Conservation (phyloP, 2,888 invertebrate genomes). For the Zele albiditarsus region DNA sequence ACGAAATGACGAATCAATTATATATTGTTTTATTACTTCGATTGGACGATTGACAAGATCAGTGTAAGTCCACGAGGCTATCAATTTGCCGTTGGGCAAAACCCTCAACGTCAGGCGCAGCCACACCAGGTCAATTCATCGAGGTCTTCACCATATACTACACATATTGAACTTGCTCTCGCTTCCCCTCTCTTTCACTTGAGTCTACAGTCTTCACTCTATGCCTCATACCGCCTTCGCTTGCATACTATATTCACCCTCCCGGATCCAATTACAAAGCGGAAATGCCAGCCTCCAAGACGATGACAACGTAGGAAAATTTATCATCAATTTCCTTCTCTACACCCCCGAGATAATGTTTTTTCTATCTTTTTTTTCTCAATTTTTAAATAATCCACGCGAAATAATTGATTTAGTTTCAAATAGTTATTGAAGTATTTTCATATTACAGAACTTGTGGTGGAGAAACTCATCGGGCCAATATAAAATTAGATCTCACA, state of each 20-base stretch:
- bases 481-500: slow-evolving; percentile 31
- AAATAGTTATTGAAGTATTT: neutral
- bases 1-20: slow-evolving; percentile 12
- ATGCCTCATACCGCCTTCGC: too few relatives aligned
- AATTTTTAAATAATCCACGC: neutral
- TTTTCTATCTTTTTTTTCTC: slow-evolving; percentile 5
- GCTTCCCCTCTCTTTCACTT: neutral
- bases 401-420: slow-evolving; percentile 5
- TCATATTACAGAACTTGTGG: neutral
- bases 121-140: slow-evolving; percentile 23
- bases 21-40: slow-evolving; percentile 10
- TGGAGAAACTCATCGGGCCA: neutral
- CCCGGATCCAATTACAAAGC: slow-evolving; percentile 26
- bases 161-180: neutral
- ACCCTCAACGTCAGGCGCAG: slow-evolving; percentile 1
- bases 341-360: neutral
- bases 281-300: neutral
- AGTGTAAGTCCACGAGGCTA: slow-evolving; percentile 13
- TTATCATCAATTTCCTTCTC: slow-evolving; percentile 14
- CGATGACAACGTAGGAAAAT: neutral
- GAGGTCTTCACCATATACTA: neutral
- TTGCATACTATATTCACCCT: slow-evolving; percentile 20
- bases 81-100: slow-evolving; percentile 10
- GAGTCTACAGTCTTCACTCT: neutral
- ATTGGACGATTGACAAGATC: neutral